Percentiles rank a stretch among this genome's conserved stretches.
Conservation (phyloP, 2,113 vertebrate genomes). For the Tringa solitaria region DNA sequence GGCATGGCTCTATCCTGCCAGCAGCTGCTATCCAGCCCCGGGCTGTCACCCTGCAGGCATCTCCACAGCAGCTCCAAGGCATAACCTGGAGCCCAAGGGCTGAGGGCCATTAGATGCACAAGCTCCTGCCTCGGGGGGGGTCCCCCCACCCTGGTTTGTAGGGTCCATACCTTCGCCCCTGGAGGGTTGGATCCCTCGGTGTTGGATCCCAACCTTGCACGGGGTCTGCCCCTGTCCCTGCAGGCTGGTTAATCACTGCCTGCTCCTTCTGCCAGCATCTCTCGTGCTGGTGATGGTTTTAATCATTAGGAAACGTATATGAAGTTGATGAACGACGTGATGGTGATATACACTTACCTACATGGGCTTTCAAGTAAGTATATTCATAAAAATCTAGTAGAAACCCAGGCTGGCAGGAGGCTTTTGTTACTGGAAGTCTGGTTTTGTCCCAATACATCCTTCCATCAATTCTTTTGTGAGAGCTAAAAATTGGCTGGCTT, state of each 20-base stretch:
- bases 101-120: background rate
- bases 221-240: background rate
- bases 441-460: background rate
- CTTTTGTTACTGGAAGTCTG: background rate
- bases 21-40: background rate
- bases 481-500: background rate
- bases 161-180: fast-evolving
- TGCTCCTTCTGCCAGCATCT: background rate
- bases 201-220: background rate
- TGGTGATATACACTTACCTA: background rate
- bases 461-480: background rate
- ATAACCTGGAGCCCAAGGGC: background rate
- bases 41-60: background rate
- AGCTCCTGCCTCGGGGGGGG: background rate
- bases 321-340: slow-evolving; percentile 19
- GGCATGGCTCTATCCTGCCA: background rate
- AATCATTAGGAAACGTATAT: background rate
- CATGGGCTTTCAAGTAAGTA: background rate
- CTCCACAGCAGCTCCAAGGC: background rate
- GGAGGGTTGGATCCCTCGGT: fast-evolving
- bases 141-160: background rate
- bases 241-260: background rate
- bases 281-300: background rate
- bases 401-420: background rate
- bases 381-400: background rate